Conservation (phyloP, 2,113 vertebrate species). For the Acrocephalus kingi region DNA sequence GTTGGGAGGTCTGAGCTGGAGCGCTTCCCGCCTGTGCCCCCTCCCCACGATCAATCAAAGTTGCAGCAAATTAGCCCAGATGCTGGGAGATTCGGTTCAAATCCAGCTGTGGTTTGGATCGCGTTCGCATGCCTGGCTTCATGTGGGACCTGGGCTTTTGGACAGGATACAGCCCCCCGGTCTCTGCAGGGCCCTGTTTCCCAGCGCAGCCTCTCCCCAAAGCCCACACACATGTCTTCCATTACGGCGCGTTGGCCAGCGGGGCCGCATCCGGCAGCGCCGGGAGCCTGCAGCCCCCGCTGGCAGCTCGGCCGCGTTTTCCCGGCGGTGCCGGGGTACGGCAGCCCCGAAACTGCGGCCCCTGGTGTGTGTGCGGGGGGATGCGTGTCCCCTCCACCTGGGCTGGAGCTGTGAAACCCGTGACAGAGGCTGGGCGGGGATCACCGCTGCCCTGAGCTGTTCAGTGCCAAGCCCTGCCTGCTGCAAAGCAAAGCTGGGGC, state of each 20-base stretch:
- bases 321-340: background rate
- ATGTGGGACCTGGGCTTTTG: slow-evolving; percentile 64
- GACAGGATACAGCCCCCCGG: slow-evolving; percentile 65
- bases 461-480: background rate
- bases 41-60: slow-evolving; percentile 68
- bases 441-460: background rate
- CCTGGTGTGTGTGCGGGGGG: background rate
- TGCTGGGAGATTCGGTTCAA: slow-evolving; percentile 63
- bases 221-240: slow-evolving; percentile 69
- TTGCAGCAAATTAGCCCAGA: slow-evolving; percentile 68
- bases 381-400: background rate
- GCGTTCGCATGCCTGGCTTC: slow-evolving; percentile 56
- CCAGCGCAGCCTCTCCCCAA: slow-evolving; percentile 58
- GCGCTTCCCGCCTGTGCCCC: slow-evolving; percentile 52
- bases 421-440: fast-evolving
- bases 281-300: slow-evolving; percentile 56
- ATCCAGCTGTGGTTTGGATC: slow-evolving; percentile 68
- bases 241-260: slow-evolving; percentile 59
- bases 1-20: slow-evolving; percentile 66
- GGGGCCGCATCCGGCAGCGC: slow-evolving; percentile 51
- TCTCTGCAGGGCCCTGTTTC: slow-evolving; percentile 65
- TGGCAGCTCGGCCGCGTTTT: slow-evolving; percentile 22
- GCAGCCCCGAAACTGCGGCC: background rate
- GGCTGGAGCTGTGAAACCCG: background rate
- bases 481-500: background rate